These are phyloP conservation scores for Phymanthus crucifer DNA, from an alignment of 92 coral and sea anemone genomes.

Conservation along the genomic window DNA sequence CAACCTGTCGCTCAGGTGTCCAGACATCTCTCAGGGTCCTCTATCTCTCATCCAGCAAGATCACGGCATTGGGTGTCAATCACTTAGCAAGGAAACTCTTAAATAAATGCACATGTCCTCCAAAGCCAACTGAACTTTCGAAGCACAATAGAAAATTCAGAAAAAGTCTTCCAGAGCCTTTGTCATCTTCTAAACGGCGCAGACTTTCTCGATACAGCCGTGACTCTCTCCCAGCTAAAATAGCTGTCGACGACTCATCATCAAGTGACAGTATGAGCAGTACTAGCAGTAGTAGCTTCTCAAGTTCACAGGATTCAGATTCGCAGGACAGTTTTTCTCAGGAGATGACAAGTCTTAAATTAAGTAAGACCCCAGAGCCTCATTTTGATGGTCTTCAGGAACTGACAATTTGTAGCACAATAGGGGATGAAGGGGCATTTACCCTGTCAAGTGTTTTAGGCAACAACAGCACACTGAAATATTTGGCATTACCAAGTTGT, in stretches of 20 bases:
- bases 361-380: slow-evolving; percentile 26
- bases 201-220: slow-evolving; percentile 17
- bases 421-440: slow-evolving; percentile 38
- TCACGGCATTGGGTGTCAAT: slow-evolving; percentile 40
- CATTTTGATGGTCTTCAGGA: slow-evolving; percentile 51
- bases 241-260: slow-evolving; percentile 18
- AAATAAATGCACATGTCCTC: slow-evolving; percentile 40
- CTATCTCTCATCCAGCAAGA: slow-evolving; percentile 45
- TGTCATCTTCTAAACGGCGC: slow-evolving; percentile 29
- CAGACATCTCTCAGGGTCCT: slow-evolving; percentile 43
- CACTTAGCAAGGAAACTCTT: slow-evolving; percentile 40
- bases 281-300: slow-evolving; percentile 36
- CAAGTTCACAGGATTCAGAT: slow-evolving; percentile 46
- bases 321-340: slow-evolving; percentile 45
- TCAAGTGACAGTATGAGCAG: slow-evolving; percentile 39
- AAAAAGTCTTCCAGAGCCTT: slow-evolving; percentile 32
- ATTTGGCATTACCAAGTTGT: slow-evolving; percentile 54
- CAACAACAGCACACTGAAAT: slow-evolving; percentile 50
- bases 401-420: slow-evolving; percentile 37
- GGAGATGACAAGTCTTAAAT: slow-evolving; percentile 17
- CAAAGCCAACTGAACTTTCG: neutral
- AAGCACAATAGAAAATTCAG: slow-evolving; percentile 4
- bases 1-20: slow-evolving; percentile 39
- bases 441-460: slow-evolving; percentile 42
- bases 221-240: slow-evolving; percentile 8